phyloP scores from a whole-genome alignment of 2,797 vertebrate genomes.

The Urocyon cinereoargenteus region DNA sequence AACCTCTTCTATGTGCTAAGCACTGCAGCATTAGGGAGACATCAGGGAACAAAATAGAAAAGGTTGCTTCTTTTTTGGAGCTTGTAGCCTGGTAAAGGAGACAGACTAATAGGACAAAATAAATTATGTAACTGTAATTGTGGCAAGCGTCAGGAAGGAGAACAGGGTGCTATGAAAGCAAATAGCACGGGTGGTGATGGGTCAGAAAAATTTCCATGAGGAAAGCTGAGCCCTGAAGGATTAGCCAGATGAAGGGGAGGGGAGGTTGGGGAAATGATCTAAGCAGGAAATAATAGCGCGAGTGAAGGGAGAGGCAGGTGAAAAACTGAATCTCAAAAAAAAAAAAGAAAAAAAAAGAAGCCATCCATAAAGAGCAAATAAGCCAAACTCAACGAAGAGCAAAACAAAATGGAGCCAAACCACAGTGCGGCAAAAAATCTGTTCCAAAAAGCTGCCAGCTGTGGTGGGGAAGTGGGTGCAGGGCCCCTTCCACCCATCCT shows the following conservation, averaged over 20 bases:
- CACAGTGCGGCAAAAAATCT: not conserved
- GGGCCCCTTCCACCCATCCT: not conserved
- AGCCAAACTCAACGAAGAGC: not conserved
- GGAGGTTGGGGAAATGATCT: not conserved
- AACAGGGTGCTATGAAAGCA: slow-evolving; percentile 58
- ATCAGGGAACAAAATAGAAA: not conserved
- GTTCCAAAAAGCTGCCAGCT: not conserved
- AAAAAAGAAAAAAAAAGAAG: not conserved
- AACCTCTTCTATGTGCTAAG: not conserved
- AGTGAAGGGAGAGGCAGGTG: slow-evolving; percentile 23
- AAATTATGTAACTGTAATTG: slow-evolving; percentile 29
- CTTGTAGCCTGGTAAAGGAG: not conserved
- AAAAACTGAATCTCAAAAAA: not conserved
- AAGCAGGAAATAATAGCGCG: not conserved
- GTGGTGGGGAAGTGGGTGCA: not conserved
- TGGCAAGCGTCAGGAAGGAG: not conserved
- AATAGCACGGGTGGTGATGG: slow-evolving; percentile 49
- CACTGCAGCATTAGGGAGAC: not conserved
- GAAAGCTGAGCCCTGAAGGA: slow-evolving; percentile 62
- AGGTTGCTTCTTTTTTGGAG: not conserved
- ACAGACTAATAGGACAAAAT: not conserved
- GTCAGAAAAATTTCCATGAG: slow-evolving; percentile 71
- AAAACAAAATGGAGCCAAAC: slow-evolving; percentile 37
- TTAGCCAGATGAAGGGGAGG: slow-evolving; percentile 22
- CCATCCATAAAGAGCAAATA: not conserved